Base-by-base conservation (phyloP, 2,888 invertebrate genomes). In the Oconnorella tubifera region DNA sequence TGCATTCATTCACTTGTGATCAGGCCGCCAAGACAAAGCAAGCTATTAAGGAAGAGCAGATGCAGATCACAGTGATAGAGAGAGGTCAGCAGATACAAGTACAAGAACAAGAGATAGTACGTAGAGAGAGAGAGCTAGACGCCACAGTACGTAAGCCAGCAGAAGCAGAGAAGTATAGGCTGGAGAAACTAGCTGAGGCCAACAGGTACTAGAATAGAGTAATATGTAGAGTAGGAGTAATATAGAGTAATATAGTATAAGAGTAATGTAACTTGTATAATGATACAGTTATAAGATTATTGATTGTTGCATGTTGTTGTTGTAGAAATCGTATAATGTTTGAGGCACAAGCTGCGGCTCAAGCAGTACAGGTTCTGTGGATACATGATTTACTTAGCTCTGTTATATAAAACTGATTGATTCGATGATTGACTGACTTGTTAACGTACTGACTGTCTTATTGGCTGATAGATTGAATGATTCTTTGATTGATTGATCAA, bases 121-220 rank as follows among this genome's bases (percentile, higher is more conserved):
- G 97, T 68, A 88, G 90, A 31, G 93, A 96, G 83, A 88, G 89
- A 68, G 97, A 97, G 80, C 84, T 98, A 28, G 96, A 97, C 78
- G 93, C 97, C 0, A 94, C 91, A 2, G 85, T 98, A 50, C 60
- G 60, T 29, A 89, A 93, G 80, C 96, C 96, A 3, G 97, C 97
- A 0, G 95, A 97, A 83, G 97, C 97, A 2, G 97, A 98, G 82
- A 95, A 93, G 79, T 89, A 84, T 80, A 88, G 88, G 70, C 83
- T 97, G 74, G 96, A 97, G 82, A 96, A 93, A 83, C 81, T 97
- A 67, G 96, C 97, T 0, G 95, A 97, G 82, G 97, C 97, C 3
- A 91, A 95, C 81, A 88, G 89, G 79, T 82, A 27, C 10, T 32
- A n/a, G n/a, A n/a, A n/a, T n/a, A n/a, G n/a, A n/a, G n/a, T n/a